Percentiles rank a stretch among this genome's conserved stretches.
Evolutionary conservation across 2,797 vertebrate species (phyloP).

Genomic region (Ctenopoma multispine): DNA sequence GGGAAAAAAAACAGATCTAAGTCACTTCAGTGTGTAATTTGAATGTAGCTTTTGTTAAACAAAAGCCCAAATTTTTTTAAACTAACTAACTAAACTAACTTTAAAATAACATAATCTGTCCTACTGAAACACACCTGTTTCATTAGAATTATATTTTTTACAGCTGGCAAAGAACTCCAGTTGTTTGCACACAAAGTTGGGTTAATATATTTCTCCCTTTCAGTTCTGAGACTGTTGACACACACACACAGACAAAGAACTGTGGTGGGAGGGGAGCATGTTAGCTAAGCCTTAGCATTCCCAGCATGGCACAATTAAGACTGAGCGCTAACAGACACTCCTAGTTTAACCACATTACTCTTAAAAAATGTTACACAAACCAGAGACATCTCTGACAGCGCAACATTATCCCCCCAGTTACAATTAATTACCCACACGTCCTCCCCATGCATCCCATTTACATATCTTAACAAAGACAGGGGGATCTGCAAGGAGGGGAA

Average conservation of each 20-base stretch:
- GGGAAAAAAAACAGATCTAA: no score
- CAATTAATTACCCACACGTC: conserved; percentile 99
- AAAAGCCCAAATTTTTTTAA: no score
- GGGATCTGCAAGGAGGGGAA: conserved; percentile 80
- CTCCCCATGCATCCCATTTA: conserved; percentile 96
- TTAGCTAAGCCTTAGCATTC: conserved; percentile 83
- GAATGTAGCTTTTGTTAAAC: not conserved
- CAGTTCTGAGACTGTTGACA: conserved; percentile 19
- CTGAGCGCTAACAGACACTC: conserved; percentile 91
- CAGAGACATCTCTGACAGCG: conserved; percentile 95
- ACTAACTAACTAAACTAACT: no score
- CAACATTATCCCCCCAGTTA: conserved; percentile 96
- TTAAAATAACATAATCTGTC: no score
- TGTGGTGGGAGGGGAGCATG: conserved; percentile 28
- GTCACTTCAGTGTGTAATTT: not conserved
- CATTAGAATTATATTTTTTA: conserved; percentile 12
- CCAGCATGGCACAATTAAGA: conserved; percentile 91
- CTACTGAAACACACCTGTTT: conserved; percentile 5
- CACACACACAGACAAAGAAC: conserved; percentile 21
- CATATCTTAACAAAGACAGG: conserved; percentile 93
- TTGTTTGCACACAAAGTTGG: conserved; percentile 44
- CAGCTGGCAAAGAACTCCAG: not conserved
- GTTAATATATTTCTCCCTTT: conserved; percentile 36
- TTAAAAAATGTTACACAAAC: conserved; percentile 93
- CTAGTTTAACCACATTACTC: conserved; percentile 92